phyloP scores from a whole-genome alignment of 2,113 vertebrate genomes.

The Pampusana beccarii region DNA sequence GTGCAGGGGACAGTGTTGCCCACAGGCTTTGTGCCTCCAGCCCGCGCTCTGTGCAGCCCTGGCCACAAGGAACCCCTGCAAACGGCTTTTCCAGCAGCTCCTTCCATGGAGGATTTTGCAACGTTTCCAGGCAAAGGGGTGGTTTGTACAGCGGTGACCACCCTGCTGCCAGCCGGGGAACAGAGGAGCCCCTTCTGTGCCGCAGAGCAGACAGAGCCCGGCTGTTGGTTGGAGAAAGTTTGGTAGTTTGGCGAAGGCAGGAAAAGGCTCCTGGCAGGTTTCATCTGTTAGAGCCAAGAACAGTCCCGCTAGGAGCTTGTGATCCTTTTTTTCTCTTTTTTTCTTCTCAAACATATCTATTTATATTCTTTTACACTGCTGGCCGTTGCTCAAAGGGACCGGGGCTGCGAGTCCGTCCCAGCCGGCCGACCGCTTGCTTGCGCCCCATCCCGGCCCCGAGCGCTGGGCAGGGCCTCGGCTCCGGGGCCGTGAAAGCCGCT shows the following conservation, averaged over 20 bases:
- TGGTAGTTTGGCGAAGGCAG: not conserved
- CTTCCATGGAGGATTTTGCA: not conserved
- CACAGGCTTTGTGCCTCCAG: accelerated
- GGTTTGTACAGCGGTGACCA: not conserved
- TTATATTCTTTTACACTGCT: slow-evolving; percentile 6
- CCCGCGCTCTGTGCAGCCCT: accelerated
- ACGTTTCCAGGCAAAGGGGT: accelerated
- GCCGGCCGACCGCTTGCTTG: not conserved
- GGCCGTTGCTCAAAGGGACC: slow-evolving; percentile 1
- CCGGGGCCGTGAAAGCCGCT: slow-evolving; percentile 1
- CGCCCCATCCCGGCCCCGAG: not conserved
- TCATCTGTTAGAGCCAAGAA: not conserved
- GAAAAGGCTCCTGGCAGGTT: slow-evolving; percentile 21
- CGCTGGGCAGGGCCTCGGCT: not conserved
- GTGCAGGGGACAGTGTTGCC: not conserved
- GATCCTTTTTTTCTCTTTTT: not conserved
- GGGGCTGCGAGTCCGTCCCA: accelerated
- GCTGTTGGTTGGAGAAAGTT: not conserved
- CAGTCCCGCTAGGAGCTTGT: not conserved
- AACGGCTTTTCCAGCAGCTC: not conserved
- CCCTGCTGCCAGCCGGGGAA: not conserved
- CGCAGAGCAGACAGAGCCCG: not conserved
- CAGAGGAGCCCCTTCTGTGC: not conserved
- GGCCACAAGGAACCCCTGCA: not conserved
- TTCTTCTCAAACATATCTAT: not conserved